Conservation (phyloP, 1,140 invertebrate genomes). For the Drosophila lacteicornis region DNA sequence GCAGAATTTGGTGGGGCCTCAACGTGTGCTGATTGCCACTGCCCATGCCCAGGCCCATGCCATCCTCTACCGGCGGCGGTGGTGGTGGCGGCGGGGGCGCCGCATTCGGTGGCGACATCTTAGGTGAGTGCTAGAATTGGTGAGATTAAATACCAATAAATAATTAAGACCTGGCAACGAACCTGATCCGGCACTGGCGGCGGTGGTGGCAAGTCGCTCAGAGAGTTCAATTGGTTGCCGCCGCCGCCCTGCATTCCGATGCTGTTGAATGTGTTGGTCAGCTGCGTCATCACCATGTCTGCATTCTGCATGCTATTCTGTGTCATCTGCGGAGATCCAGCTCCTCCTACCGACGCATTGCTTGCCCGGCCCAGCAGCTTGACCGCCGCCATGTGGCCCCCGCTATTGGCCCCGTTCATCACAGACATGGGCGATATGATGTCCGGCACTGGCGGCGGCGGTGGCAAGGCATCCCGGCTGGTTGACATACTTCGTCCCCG, state of each 20-base stretch:
- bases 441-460: constrained; percentile 94
- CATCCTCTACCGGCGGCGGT: constrained; percentile 87
- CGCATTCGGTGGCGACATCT: constrained; percentile 83
- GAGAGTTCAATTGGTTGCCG: constrained; percentile 72
- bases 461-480: constrained; percentile 90
- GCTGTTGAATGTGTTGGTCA: constrained; percentile 80
- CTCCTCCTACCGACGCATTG: constrained; percentile 81
- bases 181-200: constrained; percentile 87
- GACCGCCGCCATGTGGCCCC: constrained; percentile 84
- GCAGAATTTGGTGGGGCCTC: constrained; percentile 85
- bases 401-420: constrained; percentile 69
- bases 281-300: constrained; percentile 81
- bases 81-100: constrained; percentile 86
- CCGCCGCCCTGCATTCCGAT: constrained; percentile 66
- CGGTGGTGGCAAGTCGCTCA: constrained; percentile 87
- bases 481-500: constrained; percentile 89
- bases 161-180: not conserved
- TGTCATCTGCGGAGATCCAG: constrained; percentile 83
- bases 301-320: constrained; percentile 76
- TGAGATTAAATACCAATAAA: not conserved
- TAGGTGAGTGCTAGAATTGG: constrained; percentile 77
- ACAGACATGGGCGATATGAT: constrained; percentile 82
- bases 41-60: constrained; percentile 57
- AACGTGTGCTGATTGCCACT: constrained; percentile 72
- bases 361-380: constrained; percentile 85